These are phyloP conservation scores for Nebria salina DNA, from an alignment of 2,888 invertebrate species.

Conservation along the genomic window DNA sequence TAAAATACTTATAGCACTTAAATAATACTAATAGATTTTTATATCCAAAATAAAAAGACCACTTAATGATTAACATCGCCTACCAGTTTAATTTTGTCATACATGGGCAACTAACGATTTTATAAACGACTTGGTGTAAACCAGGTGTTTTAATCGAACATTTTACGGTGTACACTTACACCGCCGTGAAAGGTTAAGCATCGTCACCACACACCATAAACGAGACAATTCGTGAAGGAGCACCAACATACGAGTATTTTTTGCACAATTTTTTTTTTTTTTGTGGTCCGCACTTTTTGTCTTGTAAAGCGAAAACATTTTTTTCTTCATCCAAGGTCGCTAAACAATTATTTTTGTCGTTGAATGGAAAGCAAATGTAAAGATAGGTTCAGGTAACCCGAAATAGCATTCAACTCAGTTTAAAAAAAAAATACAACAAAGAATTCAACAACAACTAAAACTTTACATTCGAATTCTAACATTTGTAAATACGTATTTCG, in stretches of 20 bases:
- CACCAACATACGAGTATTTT: not conserved
- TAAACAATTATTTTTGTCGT: not conserved
- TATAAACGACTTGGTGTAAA: not conserved
- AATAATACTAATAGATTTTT: not conserved
- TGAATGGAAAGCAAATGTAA: not conserved
- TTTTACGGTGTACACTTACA: not conserved
- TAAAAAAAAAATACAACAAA: not conserved
- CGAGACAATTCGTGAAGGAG: not conserved
- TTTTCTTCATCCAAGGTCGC: not conserved
- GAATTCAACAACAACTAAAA: not conserved
- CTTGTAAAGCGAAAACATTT: not conserved
- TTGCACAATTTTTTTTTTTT: not conserved
- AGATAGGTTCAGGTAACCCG: not conserved
- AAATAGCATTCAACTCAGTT: not conserved
- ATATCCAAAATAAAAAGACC: not conserved
- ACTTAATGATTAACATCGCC: not conserved
- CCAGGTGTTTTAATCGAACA: conserved; percentile 1
- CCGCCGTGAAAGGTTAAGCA: not conserved
- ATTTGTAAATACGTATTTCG: too few relatives aligned
- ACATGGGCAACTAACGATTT: not conserved
- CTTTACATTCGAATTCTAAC: too few relatives aligned
- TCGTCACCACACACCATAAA: not conserved
- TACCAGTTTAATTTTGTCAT: not conserved
- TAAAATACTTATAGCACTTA: too few relatives aligned
- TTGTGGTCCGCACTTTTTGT: not conserved